phyloP scores from a whole-genome alignment of 2,888 invertebrate genomes.

The Aethes cnicana region DNA sequence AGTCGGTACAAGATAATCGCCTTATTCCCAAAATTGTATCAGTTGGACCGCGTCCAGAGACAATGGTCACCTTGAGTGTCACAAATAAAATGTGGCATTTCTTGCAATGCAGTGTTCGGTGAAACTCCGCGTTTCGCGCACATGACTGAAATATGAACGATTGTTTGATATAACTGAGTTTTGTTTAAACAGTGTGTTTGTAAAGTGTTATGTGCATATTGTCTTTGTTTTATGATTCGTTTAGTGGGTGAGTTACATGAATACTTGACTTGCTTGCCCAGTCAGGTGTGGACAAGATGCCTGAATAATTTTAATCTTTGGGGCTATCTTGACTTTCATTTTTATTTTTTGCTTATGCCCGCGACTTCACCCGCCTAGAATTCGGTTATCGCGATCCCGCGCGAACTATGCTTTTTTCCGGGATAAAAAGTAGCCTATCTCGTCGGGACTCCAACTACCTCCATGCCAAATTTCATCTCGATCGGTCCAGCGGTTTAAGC shows the following conservation, averaged over 20 bases:
- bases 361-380: too few species aligned
- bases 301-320: constrained; percentile 4
- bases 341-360: too few species aligned
- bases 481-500: too few species aligned
- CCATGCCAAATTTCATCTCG: too few species aligned
- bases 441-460: too few species aligned
- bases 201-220: constrained; percentile 40
- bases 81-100: constrained; percentile 62
- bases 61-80: constrained; percentile 58
- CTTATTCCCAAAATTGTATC: constrained; percentile 31
- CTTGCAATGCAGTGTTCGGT: constrained; percentile 44
- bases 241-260: constrained; percentile 17
- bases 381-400: too few species aligned
- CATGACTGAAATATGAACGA: constrained; percentile 43
- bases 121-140: constrained; percentile 40
- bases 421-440: too few species aligned
- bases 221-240: constrained; percentile 35
- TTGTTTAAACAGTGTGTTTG: constrained; percentile 44
- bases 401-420: too few species aligned
- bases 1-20: constrained; percentile 18
- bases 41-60: constrained; percentile 59
- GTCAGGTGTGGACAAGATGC: not conserved
- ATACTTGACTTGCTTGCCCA: not conserved
- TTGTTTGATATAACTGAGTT: constrained; percentile 47
- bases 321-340: too few species aligned